phyloP scores from a whole-genome alignment of 2,797 vertebrate species.

The Macropodus opercularis region DNA sequence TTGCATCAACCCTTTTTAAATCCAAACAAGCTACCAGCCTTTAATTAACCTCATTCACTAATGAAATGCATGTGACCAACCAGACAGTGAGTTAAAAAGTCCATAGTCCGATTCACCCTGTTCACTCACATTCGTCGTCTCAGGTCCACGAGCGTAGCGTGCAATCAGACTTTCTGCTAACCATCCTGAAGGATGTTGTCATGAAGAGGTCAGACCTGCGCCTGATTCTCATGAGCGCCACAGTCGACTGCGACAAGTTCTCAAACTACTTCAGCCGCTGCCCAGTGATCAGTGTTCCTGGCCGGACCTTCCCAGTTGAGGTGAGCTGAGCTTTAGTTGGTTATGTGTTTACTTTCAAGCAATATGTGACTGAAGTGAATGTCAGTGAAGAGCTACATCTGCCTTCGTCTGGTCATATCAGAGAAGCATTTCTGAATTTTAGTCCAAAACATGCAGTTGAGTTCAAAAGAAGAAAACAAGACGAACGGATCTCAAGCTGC shows the following conservation, averaged over 20 bases:
- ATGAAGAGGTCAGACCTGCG: constrained; percentile 91
- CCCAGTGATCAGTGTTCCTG: constrained; percentile 91
- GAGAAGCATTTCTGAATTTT: not conserved
- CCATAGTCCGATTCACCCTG: not conserved
- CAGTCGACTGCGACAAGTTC: constrained; percentile 95
- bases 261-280: constrained; percentile 95
- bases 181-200: constrained; percentile 92
- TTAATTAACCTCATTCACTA: not conserved
- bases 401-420: not conserved
- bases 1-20: too few species aligned
- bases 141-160: constrained; percentile 98
- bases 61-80: not conserved
- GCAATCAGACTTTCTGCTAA: constrained; percentile 95
- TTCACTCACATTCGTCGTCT: not conserved
- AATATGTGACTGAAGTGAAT: too few species aligned
- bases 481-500: not conserved
- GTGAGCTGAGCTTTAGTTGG: constrained; percentile 64
- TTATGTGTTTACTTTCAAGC: not conserved
- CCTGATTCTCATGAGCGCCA: constrained; percentile 97
- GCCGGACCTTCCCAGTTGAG: constrained; percentile 94
- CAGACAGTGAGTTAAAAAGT: not conserved
- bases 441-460: not conserved
- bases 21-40: too few species aligned
- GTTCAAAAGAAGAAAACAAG: too few species aligned
- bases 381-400: not conserved